Conservation (phyloP, 2,888 invertebrate species). For the Acanthosepion lycidas region DNA sequence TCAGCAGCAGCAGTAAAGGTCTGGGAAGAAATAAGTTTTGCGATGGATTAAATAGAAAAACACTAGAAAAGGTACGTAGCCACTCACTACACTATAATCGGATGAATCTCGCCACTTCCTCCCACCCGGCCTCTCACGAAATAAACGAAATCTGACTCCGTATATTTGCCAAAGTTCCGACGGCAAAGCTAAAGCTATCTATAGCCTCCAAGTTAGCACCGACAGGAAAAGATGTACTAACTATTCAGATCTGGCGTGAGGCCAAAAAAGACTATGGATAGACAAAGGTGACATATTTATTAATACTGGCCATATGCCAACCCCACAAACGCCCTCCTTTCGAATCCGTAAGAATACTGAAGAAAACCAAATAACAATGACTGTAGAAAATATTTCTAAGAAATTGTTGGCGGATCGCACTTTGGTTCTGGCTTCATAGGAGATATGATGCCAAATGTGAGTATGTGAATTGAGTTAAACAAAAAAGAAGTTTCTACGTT, state of each 20-base stretch:
- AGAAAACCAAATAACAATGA: no score
- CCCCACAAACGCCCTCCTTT: neutral
- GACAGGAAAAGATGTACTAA: neutral
- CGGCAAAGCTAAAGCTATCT: neutral
- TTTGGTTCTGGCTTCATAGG: no score
- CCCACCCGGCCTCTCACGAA: neutral
- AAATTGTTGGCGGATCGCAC: no score
- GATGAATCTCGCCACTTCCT: neutral
- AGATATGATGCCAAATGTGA: no score
- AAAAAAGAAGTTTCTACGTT: no score
- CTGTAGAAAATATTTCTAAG: no score
- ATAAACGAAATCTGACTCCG: conserved; percentile 15
- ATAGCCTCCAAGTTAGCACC: no score
- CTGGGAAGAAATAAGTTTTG: no score
- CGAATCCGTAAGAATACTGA: no score
- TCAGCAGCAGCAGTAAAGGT: no score
- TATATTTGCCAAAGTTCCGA: neutral
- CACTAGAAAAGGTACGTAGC: neutral
- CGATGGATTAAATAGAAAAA: no score
- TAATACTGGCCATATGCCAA: neutral
- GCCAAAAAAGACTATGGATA: neutral
- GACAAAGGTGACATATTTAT: neutral
- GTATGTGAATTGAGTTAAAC: no score
- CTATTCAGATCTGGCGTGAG: neutral
- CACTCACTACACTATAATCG: conserved; percentile 33